Percentiles rank a stretch among this genome's conserved stretches.
These are phyloP conservation scores for Brachynemurus nebulosus DNA, from an alignment of 2,888 invertebrate species.

Conservation along the genomic window DNA sequence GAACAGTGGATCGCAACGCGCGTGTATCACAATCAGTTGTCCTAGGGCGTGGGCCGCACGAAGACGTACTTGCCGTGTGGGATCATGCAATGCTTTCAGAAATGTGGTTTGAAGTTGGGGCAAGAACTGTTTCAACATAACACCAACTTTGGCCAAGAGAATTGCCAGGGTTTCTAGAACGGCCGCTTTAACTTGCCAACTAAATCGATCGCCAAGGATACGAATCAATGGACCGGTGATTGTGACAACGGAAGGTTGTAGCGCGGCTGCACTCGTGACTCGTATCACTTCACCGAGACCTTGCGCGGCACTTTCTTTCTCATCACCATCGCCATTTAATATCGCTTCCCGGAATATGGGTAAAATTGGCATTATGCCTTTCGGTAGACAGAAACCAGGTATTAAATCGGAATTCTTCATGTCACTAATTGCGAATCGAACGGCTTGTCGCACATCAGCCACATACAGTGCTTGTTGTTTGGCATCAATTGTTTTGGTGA, in stretches of 20 bases:
- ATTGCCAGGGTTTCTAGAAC: conserved; percentile 88
- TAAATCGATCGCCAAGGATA: conserved; percentile 91
- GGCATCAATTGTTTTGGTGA: conserved; percentile 76
- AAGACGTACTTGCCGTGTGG: conserved; percentile 72
- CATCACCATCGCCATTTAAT: conserved; percentile 85
- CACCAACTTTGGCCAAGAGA: conserved; percentile 85
- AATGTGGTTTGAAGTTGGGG: conserved; percentile 98
- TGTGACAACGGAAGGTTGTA: conserved; percentile 92
- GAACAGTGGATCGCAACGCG: conserved; percentile 88
- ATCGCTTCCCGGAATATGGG: conserved; percentile 95
- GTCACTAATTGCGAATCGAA: conserved; percentile 80
- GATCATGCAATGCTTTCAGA: conserved; percentile 86
- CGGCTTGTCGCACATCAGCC: conserved; percentile 79
- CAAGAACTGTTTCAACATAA: conserved; percentile 91
- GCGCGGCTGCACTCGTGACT: conserved; percentile 70
- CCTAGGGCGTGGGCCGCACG: conserved; percentile 81
- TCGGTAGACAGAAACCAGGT: conserved; percentile 88
- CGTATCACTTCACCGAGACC: conserved; percentile 70
- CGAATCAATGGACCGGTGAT: conserved; percentile 97
- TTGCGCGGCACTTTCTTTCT: conserved; percentile 90
- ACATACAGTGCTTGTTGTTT: conserved; percentile 78
- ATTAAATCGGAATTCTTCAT: conserved; percentile 61
- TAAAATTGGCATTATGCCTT: conserved; percentile 80
- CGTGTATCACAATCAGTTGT: conserved; percentile 81
- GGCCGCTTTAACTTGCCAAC: conserved; percentile 87